These are phyloP conservation scores for Ceyx melanurus DNA, from an alignment of 2,113 vertebrate genomes.

Conservation along the genomic window DNA sequence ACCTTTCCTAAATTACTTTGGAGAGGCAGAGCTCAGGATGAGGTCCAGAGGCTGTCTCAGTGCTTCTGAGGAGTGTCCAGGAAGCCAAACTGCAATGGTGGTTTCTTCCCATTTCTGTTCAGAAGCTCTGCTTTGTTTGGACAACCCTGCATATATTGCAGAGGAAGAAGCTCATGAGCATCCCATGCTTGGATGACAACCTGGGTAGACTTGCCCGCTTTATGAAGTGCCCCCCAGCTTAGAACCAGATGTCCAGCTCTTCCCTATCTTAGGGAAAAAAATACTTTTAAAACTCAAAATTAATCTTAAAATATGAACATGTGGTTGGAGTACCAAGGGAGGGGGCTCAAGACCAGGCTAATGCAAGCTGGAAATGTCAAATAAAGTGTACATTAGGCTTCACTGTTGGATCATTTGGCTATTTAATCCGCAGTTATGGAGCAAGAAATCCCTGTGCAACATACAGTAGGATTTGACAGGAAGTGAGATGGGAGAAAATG, in stretches of 20 bases:
- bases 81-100: rapidly evolving
- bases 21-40: background rate
- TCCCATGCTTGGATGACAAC: background rate
- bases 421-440: constrained; percentile 14
- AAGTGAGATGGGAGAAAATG: constrained; percentile 24
- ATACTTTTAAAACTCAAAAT: background rate
- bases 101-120: background rate
- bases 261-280: background rate
- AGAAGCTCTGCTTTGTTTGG: background rate
- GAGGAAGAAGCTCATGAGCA: background rate
- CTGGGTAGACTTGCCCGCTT: background rate
- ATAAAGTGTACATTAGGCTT: background rate
- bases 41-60: background rate
- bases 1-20: background rate
- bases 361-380: background rate
- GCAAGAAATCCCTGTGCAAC: constrained; percentile 10
- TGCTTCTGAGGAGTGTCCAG: background rate
- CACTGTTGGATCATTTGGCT: background rate
- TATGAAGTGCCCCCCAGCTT: background rate
- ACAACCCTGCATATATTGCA: background rate
- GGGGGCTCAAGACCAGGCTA: rapidly evolving
- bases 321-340: background rate
- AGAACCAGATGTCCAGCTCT: background rate
- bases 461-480: constrained; percentile 8
- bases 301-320: background rate